Base-by-base conservation (phyloP, 2,113 vertebrate genomes). In the Pachyramphus minor region DNA sequence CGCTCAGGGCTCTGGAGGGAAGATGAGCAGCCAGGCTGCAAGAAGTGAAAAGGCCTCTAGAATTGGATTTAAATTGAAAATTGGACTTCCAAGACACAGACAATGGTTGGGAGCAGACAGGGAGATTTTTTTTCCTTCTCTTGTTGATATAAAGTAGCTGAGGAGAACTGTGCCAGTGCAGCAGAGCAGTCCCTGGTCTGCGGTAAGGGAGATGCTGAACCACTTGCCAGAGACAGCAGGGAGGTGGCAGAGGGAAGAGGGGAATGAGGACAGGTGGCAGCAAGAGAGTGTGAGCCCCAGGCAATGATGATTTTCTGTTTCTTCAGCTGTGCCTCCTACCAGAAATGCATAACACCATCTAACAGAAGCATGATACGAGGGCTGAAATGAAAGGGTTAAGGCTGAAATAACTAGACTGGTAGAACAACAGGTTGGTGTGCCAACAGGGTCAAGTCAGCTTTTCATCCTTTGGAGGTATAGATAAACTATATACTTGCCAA, bases 231-330 rank as follows among this genome's bases (percentile, higher is more conserved):
- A 39, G 45, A 4, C 11, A 21, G 17, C 39, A 42, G 27, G 27
- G 63, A 53, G 45, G 35, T 71, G 37, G 42, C 33, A n/a, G 44
- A 49, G 37, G 41, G 13, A 64, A 42, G 35, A 66, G 16, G 39
- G 20, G 6, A 55, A 30, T 1, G 42, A 45, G 28, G 25, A 35
- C 37, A 49, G 58, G 44, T 25, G 27, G 67, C 74, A 76, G 42
- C 0, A 0, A 75, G 60, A 24, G 3, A 6, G 20, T 1, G 3
- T 2, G 1, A 13, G 76, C 35, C 24, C 11, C 0, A 4, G 50
- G 21, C 14, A 42, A 6, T 0, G 4, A 22, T 6, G 30, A 17
- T n/a, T 83, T 52, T 68, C 76, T 87, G 8, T 76, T 92, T 68
- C 50, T 93, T 74, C 86, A 67, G 41, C 79, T 37, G 55, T 41